Evolutionary conservation across 2,797 vertebrate genomes (phyloP).

Genomic region (Loris lydekkerianus): DNA sequence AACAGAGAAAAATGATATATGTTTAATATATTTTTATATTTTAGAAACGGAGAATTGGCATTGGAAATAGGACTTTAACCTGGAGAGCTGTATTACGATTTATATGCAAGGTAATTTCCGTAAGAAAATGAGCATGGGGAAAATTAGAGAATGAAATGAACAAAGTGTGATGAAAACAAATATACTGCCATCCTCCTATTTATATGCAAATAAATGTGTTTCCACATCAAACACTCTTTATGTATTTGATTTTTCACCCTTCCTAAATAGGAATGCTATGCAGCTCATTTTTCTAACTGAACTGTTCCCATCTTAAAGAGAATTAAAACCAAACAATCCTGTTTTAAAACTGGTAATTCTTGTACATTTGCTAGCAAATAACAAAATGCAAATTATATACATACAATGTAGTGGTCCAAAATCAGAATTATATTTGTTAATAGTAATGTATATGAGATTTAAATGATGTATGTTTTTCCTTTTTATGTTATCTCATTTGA

Average conservation of each 20-base stretch:
- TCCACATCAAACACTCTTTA: not conserved
- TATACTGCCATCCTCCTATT: not conserved
- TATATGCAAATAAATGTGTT: constrained; percentile 3
- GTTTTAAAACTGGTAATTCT: not conserved
- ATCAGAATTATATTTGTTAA: not conserved
- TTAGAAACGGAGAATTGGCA: constrained; percentile 28
- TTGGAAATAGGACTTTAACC: constrained; percentile 3
- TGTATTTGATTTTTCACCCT: constrained; percentile 9
- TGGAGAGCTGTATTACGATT: constrained; percentile 17
- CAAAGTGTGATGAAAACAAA: constrained; percentile 48
- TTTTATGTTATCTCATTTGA: not conserved
- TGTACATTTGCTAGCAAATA: not conserved
- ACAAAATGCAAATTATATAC: not conserved
- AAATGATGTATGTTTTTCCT: not conserved
- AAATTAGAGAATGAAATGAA: constrained; percentile 21
- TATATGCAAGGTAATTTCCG: constrained; percentile 1
- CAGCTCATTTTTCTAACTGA: constrained; percentile 1
- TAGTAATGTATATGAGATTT: not conserved
- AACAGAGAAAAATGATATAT: constrained; percentile 42
- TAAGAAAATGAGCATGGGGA: constrained; percentile 44
- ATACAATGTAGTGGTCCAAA: not conserved
- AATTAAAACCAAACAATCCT: constrained; percentile 11
- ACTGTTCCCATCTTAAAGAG: not conserved
- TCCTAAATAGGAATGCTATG: not conserved
- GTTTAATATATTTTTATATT: not conserved